Evolutionary conservation across 2,797 vertebrate genomes (phyloP), one percentile per base, ranked within the genome.

Genomic region (Karalla daura): DNA sequence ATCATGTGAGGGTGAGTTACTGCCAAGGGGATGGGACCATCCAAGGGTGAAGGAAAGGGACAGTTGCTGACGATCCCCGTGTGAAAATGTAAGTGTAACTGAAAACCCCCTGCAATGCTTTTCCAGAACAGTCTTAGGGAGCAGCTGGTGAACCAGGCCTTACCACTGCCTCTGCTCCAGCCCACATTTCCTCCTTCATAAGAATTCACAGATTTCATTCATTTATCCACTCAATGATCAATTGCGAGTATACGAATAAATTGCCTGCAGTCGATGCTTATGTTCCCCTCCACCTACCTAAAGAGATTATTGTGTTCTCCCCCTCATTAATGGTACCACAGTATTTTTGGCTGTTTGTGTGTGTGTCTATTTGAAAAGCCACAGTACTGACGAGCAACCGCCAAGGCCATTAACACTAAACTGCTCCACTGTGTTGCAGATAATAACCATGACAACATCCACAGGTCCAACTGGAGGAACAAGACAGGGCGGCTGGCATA

Each of bases 361-460:
- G 76, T 72, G 76, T 81, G 66, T 84, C 39, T 61, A 30, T 83
- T 70, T 78, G 74, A 70, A 84, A 70, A 77, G 80, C 72, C 52
- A n/a, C n/a, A 78, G 69, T 65, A 54, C 44, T 71, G 76, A 65
- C n/a, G 59, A 81, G 61, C 69, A 63, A 32, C 41, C 78, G 74
- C 77, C 70, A 71, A 69, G 68, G 83, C 76, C 72, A 62, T 72
- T 79, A 84, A 74, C 64, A 71, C 59, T 54, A 59, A 79, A 82
- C 76, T 70, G 85, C 76, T 70, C 58, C 61, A 64, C 74, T 63
- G 24, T 63, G 68, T 61, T 71, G 63, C 77, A 83, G 76, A 90
- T 90, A 87, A 87, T 90, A 66, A 71, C 90, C 89, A 91, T 89
- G 88, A 87, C 87, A 89, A 92, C 88, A 45, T 58, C 64, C 64